These are phyloP conservation scores for Sphenodon punctatus DNA, from an alignment of 2,797 vertebrate genomes.

Conservation along the genomic window DNA sequence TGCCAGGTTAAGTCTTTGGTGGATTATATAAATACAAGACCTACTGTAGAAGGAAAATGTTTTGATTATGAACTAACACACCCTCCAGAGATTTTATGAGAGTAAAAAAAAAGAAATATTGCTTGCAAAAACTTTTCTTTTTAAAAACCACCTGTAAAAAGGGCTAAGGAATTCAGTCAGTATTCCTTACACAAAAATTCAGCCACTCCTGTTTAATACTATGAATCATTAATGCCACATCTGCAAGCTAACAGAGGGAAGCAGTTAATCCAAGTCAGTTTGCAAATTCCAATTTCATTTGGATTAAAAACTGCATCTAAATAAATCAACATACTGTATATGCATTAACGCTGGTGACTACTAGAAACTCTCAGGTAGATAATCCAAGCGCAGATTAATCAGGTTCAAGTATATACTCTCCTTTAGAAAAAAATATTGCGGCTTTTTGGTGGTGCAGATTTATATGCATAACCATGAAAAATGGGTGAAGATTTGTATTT, in stretches of 20 bases:
- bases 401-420: conserved; percentile 60
- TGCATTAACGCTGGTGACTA: conserved; percentile 73
- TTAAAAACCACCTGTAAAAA: conserved; percentile 49
- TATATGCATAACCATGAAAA: conserved; percentile 69
- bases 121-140: conserved; percentile 52
- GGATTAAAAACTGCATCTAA: conserved; percentile 75
- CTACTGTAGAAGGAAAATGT: conserved; percentile 37
- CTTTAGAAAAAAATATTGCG: conserved; percentile 58
- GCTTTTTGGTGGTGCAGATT: conserved; percentile 63
- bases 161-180: conserved; percentile 52
- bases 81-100: conserved; percentile 35
- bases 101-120: conserved; percentile 52
- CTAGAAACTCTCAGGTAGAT: conserved; percentile 68
- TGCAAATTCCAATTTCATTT: conserved; percentile 70
- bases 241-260: conserved; percentile 65
- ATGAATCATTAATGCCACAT: conserved; percentile 68
- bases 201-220: conserved; percentile 63
- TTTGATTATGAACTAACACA: conserved; percentile 24
- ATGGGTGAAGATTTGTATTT: conserved; percentile 68
- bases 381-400: conserved; percentile 68
- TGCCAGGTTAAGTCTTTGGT: conserved; percentile 49
- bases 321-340: conserved; percentile 67
- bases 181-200: conserved; percentile 63
- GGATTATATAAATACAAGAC: conserved; percentile 48
- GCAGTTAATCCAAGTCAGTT: conserved; percentile 69